Conservation (phyloP, 2,888 invertebrate species). For the Trissolcus brochymenae region DNA sequence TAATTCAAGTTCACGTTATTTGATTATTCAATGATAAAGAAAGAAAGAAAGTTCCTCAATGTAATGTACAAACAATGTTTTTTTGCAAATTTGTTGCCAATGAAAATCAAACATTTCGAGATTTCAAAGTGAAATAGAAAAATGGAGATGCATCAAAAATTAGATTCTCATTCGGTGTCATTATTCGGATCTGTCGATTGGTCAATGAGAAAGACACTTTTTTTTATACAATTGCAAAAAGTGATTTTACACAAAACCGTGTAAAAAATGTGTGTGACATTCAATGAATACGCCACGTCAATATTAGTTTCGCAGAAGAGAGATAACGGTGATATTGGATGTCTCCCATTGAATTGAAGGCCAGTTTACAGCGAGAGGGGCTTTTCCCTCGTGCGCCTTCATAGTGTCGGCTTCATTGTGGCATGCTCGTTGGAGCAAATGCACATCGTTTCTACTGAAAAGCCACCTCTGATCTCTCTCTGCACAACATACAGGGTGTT, state of each 20-base stretch:
- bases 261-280: slow-evolving; percentile 18
- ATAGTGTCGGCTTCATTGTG: slow-evolving; percentile 72
- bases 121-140: no score
- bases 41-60: background rate
- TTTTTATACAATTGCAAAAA: no score
- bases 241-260: no score
- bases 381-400: slow-evolving; percentile 64
- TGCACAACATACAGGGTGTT: slow-evolving; percentile 51
- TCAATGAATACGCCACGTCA: slow-evolving; percentile 63
- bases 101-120: no score
- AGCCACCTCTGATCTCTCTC: slow-evolving; percentile 47
- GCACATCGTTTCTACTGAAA: slow-evolving; percentile 69
- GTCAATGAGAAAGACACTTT: no score
- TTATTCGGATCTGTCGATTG: no score
- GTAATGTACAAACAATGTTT: no score
- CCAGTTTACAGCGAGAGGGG: slow-evolving; percentile 56
- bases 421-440: slow-evolving; percentile 74
- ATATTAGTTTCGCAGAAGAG: slow-evolving; percentile 71
- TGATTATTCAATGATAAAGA: background rate
- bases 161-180: no score
- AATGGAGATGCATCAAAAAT: no score
- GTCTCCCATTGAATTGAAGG: slow-evolving; percentile 65
- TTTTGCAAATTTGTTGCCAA: no score
- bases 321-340: slow-evolving; percentile 75
- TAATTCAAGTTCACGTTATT: slow-evolving; percentile 1